These are phyloP conservation scores for Nemotelus pantherinus DNA, from an alignment of 2,888 invertebrate genomes.

Conservation along the genomic window DNA sequence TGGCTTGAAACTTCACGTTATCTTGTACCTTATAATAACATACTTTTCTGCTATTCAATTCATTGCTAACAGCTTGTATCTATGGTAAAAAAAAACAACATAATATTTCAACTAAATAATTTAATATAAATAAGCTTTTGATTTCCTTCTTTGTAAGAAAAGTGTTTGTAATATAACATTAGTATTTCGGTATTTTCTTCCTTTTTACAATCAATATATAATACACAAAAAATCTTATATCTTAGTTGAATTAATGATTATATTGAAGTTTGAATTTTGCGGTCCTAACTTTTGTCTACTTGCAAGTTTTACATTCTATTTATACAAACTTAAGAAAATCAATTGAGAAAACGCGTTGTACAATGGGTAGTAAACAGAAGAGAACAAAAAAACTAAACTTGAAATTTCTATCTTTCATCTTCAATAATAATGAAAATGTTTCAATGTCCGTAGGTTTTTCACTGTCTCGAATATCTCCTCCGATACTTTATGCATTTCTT, in stretches of 20 bases:
- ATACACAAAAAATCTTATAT: constrained; percentile 8
- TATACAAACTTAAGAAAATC: too few relatives aligned
- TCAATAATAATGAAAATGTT: constrained; percentile 40
- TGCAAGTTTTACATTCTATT: too few relatives aligned
- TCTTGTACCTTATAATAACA: constrained; percentile 18
- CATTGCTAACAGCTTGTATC: background rate
- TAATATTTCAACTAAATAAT: constrained; percentile 19
- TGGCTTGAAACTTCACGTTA: background rate
- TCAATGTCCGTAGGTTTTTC: constrained; percentile 47
- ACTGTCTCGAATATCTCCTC: constrained; percentile 48
- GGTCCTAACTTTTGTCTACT: too few relatives aligned
- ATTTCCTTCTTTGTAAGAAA: constrained; percentile 10
- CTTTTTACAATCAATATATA: constrained; percentile 20
- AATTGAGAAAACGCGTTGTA: too few relatives aligned
- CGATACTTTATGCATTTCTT: constrained; percentile 50
- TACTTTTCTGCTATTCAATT: background rate
- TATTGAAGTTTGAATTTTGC: too few relatives aligned
- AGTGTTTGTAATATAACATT: background rate
- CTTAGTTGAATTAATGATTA: too few relatives aligned
- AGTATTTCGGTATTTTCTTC: background rate
- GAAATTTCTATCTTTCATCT: background rate
- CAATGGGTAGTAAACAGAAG: too few relatives aligned
- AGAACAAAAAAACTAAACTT: background rate
- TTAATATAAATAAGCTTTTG: constrained; percentile 35
- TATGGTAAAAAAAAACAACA: background rate